Base-by-base conservation (phyloP, 2,113 vertebrate genomes). In the Leptodactylus fuscus region DNA sequence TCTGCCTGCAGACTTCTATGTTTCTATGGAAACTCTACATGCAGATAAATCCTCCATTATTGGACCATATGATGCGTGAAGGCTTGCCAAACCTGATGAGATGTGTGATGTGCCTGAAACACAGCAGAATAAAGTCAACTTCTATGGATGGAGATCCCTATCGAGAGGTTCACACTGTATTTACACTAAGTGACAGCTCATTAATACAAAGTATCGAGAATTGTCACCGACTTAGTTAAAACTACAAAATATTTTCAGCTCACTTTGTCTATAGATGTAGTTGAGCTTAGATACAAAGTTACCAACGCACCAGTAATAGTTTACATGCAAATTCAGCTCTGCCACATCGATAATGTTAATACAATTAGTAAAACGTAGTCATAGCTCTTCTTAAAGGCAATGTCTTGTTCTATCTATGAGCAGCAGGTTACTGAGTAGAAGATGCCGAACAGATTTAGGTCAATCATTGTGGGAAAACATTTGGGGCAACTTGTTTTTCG, bases 11-110 rank as follows among this genome's bases (percentile, higher is more conserved):
- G 48, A 77, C 49, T 55, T 55, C 32, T 53, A 38, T n/a, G 75
- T 78, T 78, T 38, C 77, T 80, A 80, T 80, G 76, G 76, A 79
- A 79, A 79, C 77, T 27, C 77, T 38, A 60, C 36, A 79, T 79
- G 53, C 76, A 79, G 32, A 79, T 79, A 38, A 80, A 62, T 80
- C 77, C 77, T 80, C 55, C 53, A 62, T 80, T 80, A 80, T 62
- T 62, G 73, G 38, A 80, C 22, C 77, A 80, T 41, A 80, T 80
- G 53, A 80, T 80, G 76, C 76, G 53, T 79, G 51, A 79, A 79
- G 51, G 51, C 53, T 60, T 38, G 53, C 48, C 32, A 60, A 58
- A 34, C 24, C 41, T 60, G 53, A 79, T 53, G 53, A 79, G 51
- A 79, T 16, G 20, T 79, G 32, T 58, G 34, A 79, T 41, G 51